Evolutionary conservation across 2,888 invertebrate genomes (phyloP), one percentile per base, ranked within the genome.

Genomic region (Arrhopalites spinosus): DNA sequence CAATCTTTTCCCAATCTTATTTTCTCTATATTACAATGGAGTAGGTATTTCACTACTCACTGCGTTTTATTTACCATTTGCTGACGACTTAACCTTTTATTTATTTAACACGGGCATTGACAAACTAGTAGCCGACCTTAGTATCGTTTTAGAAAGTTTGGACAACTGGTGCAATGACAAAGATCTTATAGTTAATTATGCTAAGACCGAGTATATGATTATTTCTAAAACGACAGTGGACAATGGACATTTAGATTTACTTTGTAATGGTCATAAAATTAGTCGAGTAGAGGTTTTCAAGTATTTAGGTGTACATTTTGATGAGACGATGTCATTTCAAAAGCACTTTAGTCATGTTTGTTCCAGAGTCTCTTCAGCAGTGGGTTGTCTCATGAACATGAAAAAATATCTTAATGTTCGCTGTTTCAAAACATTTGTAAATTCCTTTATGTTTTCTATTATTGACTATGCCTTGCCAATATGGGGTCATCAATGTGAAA

Each of bases 61-160:
- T n/a, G 30, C 30, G 1, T 23, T 11, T n/a, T 64, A 67, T 15
- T 53, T 23, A n/a, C 36, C 67, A 1, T 74, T 64, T 67, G 74
- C 74, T 20, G 74, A 74, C 47, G 67, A 74, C 36, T 13, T 74
- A 7, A 36, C 36, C 1, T 64, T 67, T 53, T 74, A 67, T 30
- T 3, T 53, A 1, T 63, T 36, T n/a, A 25, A 50, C n/a, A n/a
- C n/a, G 3, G 11, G 15, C 50, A 15, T 50, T 36, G 1, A 30
- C 15, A 15, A 30, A 30, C 45, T 74, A 8, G 27, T 64, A 7
- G 2, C 47, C 5, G 20, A 66, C n/a, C 45, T 64, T 8, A 43
- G 45, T 25, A 17, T 20, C 15, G 20, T 30, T 15, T 5, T 67
- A 13, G 25, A 45, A 0, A 67, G 13, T 23, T 45, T 67, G 7